A percentile compares a stretch with the other conserved stretches of the same genome.
Evolutionary conservation across 2,888 invertebrate genomes (phyloP).

Genomic region (Trichogramma evanescens): DNA sequence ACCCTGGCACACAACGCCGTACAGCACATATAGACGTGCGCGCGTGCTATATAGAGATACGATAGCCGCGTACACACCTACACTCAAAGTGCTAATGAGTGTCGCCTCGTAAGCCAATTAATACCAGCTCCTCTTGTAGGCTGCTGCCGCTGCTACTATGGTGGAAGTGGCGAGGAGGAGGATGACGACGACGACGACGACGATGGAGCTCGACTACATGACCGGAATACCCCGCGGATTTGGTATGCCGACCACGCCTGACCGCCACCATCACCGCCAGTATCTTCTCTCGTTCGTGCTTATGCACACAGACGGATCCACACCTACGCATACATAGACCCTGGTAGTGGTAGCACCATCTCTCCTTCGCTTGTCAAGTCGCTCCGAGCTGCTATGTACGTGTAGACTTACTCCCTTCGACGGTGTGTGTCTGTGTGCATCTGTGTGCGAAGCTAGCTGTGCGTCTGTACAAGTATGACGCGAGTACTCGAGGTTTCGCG

Average conservation of each 20-base stretch:
- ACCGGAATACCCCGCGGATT: conserved; percentile 46
- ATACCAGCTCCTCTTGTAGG: conserved; percentile 36
- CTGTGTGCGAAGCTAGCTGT: not conserved
- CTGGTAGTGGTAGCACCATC: conserved; percentile 12
- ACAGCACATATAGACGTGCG: too few relatives aligned
- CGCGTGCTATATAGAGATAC: too few relatives aligned
- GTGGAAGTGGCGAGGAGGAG: too few relatives aligned
- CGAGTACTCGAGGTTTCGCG: too few relatives aligned
- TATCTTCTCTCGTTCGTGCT: conserved; percentile 11
- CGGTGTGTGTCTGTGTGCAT: conserved; percentile 9
- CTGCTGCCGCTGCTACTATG: not conserved
- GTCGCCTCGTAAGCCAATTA: conserved; percentile 49
- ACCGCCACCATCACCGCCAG: conserved; percentile 32
- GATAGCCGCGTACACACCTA: not conserved
- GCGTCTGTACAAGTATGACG: too few relatives aligned
- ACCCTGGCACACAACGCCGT: too few relatives aligned
- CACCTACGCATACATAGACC: not conserved
- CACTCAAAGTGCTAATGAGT: conserved; percentile 46
- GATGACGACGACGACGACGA: too few relatives aligned
- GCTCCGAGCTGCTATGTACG: conserved; percentile 25
- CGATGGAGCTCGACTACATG: conserved; percentile 37
- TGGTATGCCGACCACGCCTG: conserved; percentile 46
- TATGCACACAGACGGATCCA: conserved; percentile 10
- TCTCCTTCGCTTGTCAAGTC: conserved; percentile 33
- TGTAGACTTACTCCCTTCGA: not conserved